Evolutionary conservation across 2,888 invertebrate genomes (phyloP).

Genomic region (Drosophila nr. perissopoda): DNA sequence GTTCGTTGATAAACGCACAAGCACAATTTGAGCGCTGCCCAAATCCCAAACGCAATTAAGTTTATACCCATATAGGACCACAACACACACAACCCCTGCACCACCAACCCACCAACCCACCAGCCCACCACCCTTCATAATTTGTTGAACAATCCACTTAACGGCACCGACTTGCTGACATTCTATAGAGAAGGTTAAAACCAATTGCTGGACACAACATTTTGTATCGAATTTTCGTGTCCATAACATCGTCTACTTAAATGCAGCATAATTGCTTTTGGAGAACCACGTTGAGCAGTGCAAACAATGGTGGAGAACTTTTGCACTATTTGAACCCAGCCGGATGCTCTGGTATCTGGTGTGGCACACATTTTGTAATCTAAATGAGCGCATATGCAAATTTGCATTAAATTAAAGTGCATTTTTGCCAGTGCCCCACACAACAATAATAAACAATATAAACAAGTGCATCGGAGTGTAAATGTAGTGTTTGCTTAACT

Average conservation of each 20-base stretch:
- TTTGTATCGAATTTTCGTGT: background rate
- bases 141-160: constrained; percentile 40
- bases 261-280: constrained; percentile 48
- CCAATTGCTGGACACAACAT: constrained; percentile 12
- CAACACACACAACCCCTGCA: background rate
- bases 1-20: constrained; percentile 21
- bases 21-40: constrained; percentile 16
- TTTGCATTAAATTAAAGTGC: constrained; percentile 46
- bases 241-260: constrained; percentile 40
- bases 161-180: constrained; percentile 5
- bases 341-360: constrained; percentile 19
- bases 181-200: constrained; percentile 1
- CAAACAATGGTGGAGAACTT: background rate
- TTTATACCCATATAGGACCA: constrained; percentile 21
- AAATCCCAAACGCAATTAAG: constrained; percentile 73
- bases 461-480: constrained; percentile 15
- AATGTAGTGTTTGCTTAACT: constrained; percentile 37
- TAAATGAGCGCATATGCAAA: constrained; percentile 33
- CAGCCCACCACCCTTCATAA: background rate
- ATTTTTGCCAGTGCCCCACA: constrained; percentile 19
- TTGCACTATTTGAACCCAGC: constrained; percentile 6
- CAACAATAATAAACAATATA: background rate
- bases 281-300: background rate
- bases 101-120: background rate
- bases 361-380: constrained; percentile 21